These are phyloP conservation scores for Arctopsyche grandis DNA, from an alignment of 1,140 invertebrate genomes.

Conservation along the genomic window DNA sequence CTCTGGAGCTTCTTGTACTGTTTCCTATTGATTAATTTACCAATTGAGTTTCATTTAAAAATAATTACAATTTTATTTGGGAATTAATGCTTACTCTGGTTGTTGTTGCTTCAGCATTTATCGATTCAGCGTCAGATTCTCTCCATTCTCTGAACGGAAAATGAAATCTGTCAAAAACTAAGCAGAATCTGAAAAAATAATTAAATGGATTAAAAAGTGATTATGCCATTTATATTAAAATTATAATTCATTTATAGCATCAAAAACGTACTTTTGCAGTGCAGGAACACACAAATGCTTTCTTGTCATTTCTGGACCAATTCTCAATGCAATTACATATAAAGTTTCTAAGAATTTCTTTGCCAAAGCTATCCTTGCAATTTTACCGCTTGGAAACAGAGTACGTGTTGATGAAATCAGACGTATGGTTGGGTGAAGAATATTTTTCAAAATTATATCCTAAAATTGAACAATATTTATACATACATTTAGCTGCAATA, in stretches of 20 bases:
- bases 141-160: conserved; percentile 38
- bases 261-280: conserved; percentile 66
- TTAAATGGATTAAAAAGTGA: conserved; percentile 55
- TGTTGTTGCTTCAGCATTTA: too few species aligned
- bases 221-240: too few species aligned
- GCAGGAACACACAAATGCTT: conserved; percentile 78
- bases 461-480: conserved; percentile 59
- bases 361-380: conserved; percentile 77
- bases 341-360: conserved; percentile 84
- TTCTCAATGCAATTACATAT: conserved; percentile 79
- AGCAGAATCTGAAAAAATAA: conserved; percentile 74
- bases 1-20: background rate
- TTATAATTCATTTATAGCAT: too few species aligned
- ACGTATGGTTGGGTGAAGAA: conserved; percentile 80
- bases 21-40: background rate
- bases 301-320: conserved; percentile 86
- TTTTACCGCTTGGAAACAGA: conserved; percentile 80
- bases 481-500: too few species aligned
- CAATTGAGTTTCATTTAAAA: too few species aligned
- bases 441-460: conserved; percentile 79
- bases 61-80: too few species aligned
- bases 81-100: too few species aligned
- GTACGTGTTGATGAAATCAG: conserved; percentile 78
- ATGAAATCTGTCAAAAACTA: conserved; percentile 80
- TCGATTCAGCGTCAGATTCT: conserved; percentile 37